phyloP scores from a whole-genome alignment of 2,888 invertebrate genomes.

The Barypeithes pellucidus region DNA sequence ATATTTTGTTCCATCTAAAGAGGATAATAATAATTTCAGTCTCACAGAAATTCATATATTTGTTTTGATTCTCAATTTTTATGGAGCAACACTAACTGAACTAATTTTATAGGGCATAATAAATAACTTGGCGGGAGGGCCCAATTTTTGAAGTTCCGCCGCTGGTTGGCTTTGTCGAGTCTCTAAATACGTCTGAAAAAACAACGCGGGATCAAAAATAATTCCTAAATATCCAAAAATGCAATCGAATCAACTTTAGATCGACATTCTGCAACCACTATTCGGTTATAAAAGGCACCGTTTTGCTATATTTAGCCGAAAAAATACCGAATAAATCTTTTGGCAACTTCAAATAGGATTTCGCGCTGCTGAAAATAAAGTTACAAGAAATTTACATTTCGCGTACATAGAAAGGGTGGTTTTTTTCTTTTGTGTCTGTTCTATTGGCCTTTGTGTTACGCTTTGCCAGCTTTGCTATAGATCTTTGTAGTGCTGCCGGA shows the following conservation, averaged over 20 bases:
- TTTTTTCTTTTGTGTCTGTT: slow-evolving; percentile 36
- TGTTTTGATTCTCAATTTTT: no score
- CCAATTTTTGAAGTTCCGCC: no score
- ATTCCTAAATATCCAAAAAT: not conserved
- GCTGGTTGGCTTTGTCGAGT: no score
- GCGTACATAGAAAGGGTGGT: slow-evolving; percentile 47
- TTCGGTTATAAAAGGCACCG: slow-evolving; percentile 31
- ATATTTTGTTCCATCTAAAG: no score
- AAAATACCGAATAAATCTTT: slow-evolving; percentile 40
- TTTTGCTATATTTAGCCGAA: slow-evolving; percentile 43
- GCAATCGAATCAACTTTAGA: not conserved
- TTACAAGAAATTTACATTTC: slow-evolving; percentile 49
- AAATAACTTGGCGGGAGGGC: no score
- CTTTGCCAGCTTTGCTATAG: slow-evolving; percentile 17
- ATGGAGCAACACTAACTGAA: no score
- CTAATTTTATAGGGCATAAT: no score
- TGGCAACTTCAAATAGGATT: slow-evolving; percentile 43
- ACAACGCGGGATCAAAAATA: no score
- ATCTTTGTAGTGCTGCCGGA: not conserved
- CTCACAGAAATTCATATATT: no score
- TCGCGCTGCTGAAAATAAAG: slow-evolving; percentile 39
- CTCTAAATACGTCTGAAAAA: no score
- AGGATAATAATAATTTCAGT: no score
- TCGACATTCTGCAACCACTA: not conserved
- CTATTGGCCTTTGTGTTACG: slow-evolving; percentile 26